Percentiles rank a stretch among this genome's conserved stretches.
phyloP scores from a whole-genome alignment of 2,888 invertebrate species.

The Hydrotaea cyrtoneurina region DNA sequence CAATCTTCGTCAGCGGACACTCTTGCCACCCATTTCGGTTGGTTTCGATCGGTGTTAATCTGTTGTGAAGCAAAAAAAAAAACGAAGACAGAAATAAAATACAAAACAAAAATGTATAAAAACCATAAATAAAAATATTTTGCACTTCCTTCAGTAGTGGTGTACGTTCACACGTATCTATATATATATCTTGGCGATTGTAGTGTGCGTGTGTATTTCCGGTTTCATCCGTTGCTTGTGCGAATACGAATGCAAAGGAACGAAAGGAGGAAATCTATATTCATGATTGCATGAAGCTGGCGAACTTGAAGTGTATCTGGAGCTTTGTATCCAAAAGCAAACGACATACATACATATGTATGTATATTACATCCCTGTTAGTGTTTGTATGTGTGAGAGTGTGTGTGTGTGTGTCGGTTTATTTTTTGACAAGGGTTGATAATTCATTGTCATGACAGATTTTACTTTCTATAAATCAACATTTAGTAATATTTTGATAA shows the following conservation, averaged over 20 bases:
- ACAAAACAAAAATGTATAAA: constrained; percentile 17
- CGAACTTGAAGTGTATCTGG: neutral
- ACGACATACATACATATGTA: neutral
- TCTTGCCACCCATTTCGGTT: neutral
- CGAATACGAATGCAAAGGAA: neutral
- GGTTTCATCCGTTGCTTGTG: neutral
- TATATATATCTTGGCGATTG: neutral
- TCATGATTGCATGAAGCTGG: neutral
- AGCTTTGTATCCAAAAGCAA: neutral
- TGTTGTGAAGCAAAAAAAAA: constrained; percentile 40
- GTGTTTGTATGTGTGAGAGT: neutral
- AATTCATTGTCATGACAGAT: constrained; percentile 67
- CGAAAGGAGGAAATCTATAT: neutral
- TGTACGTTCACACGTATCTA: neutral
- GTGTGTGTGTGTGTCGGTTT: neutral
- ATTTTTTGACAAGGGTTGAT: constrained; percentile 65
- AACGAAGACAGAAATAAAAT: constrained; percentile 22
- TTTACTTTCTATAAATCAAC: constrained; percentile 66
- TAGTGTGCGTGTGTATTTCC: neutral
- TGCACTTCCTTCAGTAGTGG: constrained; percentile 28
- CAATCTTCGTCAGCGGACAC: neutral
- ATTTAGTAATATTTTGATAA: constrained; percentile 59
- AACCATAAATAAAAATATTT: constrained; percentile 56
- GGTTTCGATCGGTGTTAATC: constrained; percentile 45
- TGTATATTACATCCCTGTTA: neutral